Base-by-base conservation (phyloP, 1,140 invertebrate species). In the Danaus melanippus region DNA sequence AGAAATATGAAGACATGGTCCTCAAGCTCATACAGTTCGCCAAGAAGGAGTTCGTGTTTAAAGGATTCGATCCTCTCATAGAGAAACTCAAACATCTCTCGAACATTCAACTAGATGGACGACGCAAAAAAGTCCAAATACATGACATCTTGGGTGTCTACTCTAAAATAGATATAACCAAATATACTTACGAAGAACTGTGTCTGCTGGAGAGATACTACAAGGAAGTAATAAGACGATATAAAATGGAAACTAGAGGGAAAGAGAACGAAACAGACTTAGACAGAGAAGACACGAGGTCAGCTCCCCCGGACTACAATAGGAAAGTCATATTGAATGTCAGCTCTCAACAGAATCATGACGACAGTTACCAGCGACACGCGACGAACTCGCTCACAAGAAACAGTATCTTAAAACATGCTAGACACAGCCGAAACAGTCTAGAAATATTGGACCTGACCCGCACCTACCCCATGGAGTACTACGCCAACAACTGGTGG, bases 401-500 rank as follows among this genome's bases (percentile, higher is more conserved):
- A 32, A 32, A 32, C 7, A 58, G 64, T 12, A 73, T 62, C 11
- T 48, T 71, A 8, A 68, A 73, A 58, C 55, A 65, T 54, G 50
- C 62, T 45, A 67, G 69, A 50, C 62, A 53, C 0, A 58, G 66
- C 7, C 67, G 40, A 60, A 78, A 82, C 32, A 73, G 67, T 50
- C 10, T 71, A 5, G 76, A 84, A 66, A 86, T 86, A 3, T 79
- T 76, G 52, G 80, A 86, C 15, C 40, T 87, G 41, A 85, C 76
- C 0, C 47, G 78, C 6, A 85, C 81, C 2, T 87, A 88, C 49
- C 86, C 87, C 0, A 43, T 67, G 10, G 67, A 88, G 53, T 88
- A 85, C 53, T 88, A 88, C 69, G 87, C 87, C 0, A 87, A 87
- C 62, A 88, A 88, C 61, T 88, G 87, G 87, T 88, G 87, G 87